Conservation (phyloP, 2,888 invertebrate species). For the Lasioglossum oenotherae region DNA sequence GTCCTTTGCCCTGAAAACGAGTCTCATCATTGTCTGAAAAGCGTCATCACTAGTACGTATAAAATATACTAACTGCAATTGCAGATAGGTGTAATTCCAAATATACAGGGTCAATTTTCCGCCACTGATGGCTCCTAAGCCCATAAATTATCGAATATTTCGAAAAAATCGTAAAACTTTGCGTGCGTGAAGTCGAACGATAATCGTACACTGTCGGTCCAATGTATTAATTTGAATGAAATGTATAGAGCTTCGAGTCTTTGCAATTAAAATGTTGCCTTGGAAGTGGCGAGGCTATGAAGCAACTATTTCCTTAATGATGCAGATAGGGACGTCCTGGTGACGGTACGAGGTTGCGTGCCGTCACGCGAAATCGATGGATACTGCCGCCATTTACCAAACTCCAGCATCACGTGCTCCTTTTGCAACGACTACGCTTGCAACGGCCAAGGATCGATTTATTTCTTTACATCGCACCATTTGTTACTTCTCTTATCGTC, state of each 20-base stretch:
- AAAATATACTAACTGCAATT: neutral
- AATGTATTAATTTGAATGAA: slow-evolving; percentile 2
- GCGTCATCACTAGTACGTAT: slow-evolving; percentile 73
- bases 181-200: neutral
- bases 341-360: slow-evolving; percentile 77
- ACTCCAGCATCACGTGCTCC: slow-evolving; percentile 71
- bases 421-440: slow-evolving; percentile 76
- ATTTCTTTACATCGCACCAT: slow-evolving; percentile 18
- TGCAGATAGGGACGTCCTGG: slow-evolving; percentile 74
- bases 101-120: too few relatives aligned
- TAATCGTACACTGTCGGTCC: neutral
- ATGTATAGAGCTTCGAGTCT: neutral
- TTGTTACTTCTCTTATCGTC: neutral
- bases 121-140: slow-evolving; percentile 4
- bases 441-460: slow-evolving; percentile 63
- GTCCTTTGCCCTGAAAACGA: slow-evolving; percentile 71
- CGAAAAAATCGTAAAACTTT: neutral
- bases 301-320: slow-evolving; percentile 44
- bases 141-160: neutral
- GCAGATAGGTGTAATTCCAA: neutral
- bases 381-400: slow-evolving; percentile 74
- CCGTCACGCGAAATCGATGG: slow-evolving; percentile 65
- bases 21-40: slow-evolving; percentile 74
- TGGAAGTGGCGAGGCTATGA: slow-evolving; percentile 23
- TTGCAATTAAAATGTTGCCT: slow-evolving; percentile 20